Evolutionary conservation across 2,113 vertebrate genomes (phyloP), one percentile per base, ranked within the genome.

Genomic region (Hemibagrus wyckioides): DNA sequence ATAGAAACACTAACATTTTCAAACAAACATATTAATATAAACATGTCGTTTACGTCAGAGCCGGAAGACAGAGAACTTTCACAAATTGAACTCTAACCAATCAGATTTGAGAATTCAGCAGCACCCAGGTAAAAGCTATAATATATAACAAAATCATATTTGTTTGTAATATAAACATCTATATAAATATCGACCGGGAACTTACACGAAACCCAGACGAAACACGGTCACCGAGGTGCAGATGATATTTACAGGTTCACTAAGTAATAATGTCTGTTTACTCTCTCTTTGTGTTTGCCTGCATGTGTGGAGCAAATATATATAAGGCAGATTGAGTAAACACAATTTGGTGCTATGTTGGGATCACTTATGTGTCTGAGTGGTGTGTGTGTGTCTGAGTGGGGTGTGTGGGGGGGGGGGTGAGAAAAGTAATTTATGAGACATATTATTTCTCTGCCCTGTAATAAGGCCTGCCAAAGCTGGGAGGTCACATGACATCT

Each of bases 201-300:
- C 28, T 13, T 50, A 19, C 17, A 50, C 14, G 15, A 25, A 50
- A 76, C 41, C 7, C 7, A 7, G 28, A n/a, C 28, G 52, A 77
- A 17, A 52, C n/a, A 52, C 15, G 4, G 30, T 36, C 30, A 25
- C 76, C 15, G 19, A 57, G 77, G n/a, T 80, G 30, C 17, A 4
- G 9, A 80, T 48, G 30, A 80, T 14, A 83, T 65, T 83, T 83
- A 83, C 59, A 83, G 57, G 25, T 82, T 14, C 39, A n/a, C 56
- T 41, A 63, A 65, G 81, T 67, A 67, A 65, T 85, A 73, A 79
- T 30, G 76, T 79, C 50, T 33, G 50, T 80, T 80, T 80, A 80
- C 61, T 50, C 2, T 33, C 41, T 41, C 30, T 41, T 52, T 21
- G 1, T 61, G 71, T 76, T 54, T 85, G 23, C 23, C 23, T 76